A percentile compares a stretch with the other conserved stretches of the same genome.
Conservation (phyloP, 2,888 invertebrate species). For the Palloptera scutellata region DNA sequence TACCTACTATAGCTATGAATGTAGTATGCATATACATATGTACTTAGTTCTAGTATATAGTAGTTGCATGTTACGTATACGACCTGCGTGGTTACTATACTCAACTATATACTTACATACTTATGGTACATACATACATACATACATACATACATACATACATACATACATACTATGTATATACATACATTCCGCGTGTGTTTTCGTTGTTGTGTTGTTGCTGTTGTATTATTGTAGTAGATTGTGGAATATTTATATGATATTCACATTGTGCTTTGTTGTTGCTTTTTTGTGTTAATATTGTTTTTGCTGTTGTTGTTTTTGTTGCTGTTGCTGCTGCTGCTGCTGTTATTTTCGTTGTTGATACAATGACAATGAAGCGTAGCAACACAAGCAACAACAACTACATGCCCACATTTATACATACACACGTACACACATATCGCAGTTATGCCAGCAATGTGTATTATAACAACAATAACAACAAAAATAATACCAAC, state of each 20-base stretch:
- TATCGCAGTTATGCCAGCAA: background rate
- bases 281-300: background rate
- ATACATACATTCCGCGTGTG: too few species aligned
- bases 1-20: too few species aligned
- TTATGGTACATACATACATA: too few species aligned
- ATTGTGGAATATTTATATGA: slow-evolving; percentile 29
- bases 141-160: slow-evolving; percentile 4
- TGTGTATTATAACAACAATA: slow-evolving; percentile 17
- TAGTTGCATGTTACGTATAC: slow-evolving; percentile 55
- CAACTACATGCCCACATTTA: too few species aligned
- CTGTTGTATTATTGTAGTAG: slow-evolving; percentile 1
- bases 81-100: slow-evolving; percentile 30
- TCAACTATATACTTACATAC: slow-evolving; percentile 12
- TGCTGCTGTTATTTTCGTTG: slow-evolving; percentile 19
- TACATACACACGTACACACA: background rate
- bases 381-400: slow-evolving; percentile 18
- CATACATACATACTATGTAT: too few species aligned
- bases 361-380: slow-evolving; percentile 31
- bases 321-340: background rate
- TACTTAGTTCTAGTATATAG: background rate
- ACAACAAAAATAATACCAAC: slow-evolving; percentile 11
- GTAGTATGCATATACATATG: background rate
- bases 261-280: slow-evolving; percentile 16
- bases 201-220: too few species aligned
- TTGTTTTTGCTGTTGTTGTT: background rate